Conservation (phyloP, 2,113 vertebrate genomes). For the Coturnix japonica region DNA sequence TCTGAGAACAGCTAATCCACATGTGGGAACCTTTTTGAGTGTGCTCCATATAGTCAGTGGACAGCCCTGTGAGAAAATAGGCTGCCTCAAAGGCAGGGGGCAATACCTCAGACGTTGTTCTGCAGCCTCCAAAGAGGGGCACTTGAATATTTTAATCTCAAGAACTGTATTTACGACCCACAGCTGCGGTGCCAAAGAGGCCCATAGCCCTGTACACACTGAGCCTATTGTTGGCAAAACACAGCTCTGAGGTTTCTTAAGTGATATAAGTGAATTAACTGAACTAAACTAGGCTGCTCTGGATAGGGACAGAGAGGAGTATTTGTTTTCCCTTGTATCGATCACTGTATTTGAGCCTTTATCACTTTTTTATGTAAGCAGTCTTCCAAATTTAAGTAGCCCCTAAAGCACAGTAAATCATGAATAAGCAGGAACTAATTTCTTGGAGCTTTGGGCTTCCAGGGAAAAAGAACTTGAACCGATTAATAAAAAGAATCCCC, state of each 20-base stretch:
- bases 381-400: not conserved
- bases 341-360: not conserved
- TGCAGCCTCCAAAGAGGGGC: not conserved
- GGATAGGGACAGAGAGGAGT: not conserved
- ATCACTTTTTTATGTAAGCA: not conserved
- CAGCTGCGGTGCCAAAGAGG: conserved; percentile 60
- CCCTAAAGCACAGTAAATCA: not conserved
- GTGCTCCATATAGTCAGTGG: not conserved
- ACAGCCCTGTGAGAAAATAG: not conserved
- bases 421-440: not conserved
- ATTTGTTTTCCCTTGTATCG: not conserved
- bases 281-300: not conserved
- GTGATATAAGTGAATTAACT: not conserved
- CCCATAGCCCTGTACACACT: not conserved
- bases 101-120: not conserved
- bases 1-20: conserved; percentile 8
- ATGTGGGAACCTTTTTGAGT: not conserved
- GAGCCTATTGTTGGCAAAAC: conserved; percentile 47
- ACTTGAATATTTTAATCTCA: conserved; percentile 36
- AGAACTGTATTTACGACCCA: conserved; percentile 39
- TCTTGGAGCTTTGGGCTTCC: not conserved
- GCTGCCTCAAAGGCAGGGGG: not conserved
- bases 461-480: not conserved
- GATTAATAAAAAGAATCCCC: not conserved
- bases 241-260: conserved; percentile 26